phyloP scores from a whole-genome alignment of 2,888 invertebrate genomes.

The Heliconius erato region DNA sequence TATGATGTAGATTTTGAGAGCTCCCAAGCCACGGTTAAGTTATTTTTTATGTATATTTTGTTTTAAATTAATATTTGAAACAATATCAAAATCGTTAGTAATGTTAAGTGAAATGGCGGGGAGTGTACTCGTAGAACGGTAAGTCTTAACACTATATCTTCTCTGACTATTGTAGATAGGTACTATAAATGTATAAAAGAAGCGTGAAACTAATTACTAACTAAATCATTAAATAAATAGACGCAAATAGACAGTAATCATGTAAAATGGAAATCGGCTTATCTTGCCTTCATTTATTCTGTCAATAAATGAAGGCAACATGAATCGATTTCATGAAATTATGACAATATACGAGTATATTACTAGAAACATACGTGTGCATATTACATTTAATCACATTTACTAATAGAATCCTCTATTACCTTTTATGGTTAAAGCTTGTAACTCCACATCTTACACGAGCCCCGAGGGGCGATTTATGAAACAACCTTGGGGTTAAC shows the following conservation, averaged over 20 bases:
- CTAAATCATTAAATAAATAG: not conserved
- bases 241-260: not conserved
- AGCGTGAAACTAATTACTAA: too few species aligned
- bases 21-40: not conserved
- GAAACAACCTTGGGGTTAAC: slow-evolving; percentile 13
- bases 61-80: too few species aligned
- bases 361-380: not conserved
- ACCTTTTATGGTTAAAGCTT: slow-evolving; percentile 9
- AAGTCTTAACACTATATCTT: too few species aligned
- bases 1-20: not conserved
- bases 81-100: too few species aligned
- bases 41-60: too few species aligned
- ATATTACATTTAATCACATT: not conserved
- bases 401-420: not conserved
- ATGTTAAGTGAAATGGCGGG: too few species aligned
- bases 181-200: not conserved
- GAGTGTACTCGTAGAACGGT: too few species aligned
- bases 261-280: not conserved
- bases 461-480: slow-evolving; percentile 19
- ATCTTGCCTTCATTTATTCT: not conserved
- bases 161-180: too few species aligned
- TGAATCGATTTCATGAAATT: too few species aligned
- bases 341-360: not conserved
- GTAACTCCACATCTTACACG: slow-evolving; percentile 15
- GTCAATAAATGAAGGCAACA: not conserved